A percentile compares a stretch with the other conserved stretches of the same genome.
Evolutionary conservation across 2,888 invertebrate species (phyloP).

Genomic region (Amaurobius ferox): DNA sequence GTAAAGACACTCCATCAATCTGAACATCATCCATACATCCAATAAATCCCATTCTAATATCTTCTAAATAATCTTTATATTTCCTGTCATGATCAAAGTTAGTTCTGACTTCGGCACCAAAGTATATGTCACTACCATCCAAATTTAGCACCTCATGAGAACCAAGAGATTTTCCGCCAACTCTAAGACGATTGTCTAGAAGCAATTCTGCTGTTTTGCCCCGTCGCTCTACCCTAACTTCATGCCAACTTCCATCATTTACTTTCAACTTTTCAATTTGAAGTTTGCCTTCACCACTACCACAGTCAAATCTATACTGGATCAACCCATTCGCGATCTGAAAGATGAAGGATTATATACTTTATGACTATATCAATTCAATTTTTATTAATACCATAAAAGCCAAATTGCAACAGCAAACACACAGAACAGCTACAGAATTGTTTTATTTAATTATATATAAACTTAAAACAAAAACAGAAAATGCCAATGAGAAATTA

Average conservation of each 20-base stretch:
- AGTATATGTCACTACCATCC: constrained; percentile 80
- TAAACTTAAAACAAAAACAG: no score
- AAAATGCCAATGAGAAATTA: no score
- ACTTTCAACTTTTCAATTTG: constrained; percentile 86
- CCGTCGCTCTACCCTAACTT: constrained; percentile 85
- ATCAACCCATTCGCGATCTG: constrained; percentile 61
- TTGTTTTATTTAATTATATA: no score
- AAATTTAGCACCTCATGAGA: constrained; percentile 90
- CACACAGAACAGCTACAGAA: background rate
- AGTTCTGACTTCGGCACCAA: constrained; percentile 77
- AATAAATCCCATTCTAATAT: constrained; percentile 89
- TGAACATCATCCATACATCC: constrained; percentile 94
- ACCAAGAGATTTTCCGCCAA: constrained; percentile 85
- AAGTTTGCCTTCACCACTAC: constrained; percentile 91
- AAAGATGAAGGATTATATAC: no score
- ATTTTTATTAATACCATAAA: no score
- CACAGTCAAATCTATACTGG: constrained; percentile 90
- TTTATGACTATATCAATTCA: no score
- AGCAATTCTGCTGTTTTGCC: constrained; percentile 87
- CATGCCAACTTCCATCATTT: constrained; percentile 92
- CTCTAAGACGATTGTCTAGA: constrained; percentile 86
- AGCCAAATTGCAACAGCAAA: background rate
- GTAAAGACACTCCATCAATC: constrained; percentile 86
- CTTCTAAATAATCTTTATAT: constrained; percentile 80
- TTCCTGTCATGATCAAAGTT: constrained; percentile 78